These are phyloP conservation scores for Paraplagusia blochii DNA, from an alignment of 2,113 vertebrate species.

Conservation along the genomic window DNA sequence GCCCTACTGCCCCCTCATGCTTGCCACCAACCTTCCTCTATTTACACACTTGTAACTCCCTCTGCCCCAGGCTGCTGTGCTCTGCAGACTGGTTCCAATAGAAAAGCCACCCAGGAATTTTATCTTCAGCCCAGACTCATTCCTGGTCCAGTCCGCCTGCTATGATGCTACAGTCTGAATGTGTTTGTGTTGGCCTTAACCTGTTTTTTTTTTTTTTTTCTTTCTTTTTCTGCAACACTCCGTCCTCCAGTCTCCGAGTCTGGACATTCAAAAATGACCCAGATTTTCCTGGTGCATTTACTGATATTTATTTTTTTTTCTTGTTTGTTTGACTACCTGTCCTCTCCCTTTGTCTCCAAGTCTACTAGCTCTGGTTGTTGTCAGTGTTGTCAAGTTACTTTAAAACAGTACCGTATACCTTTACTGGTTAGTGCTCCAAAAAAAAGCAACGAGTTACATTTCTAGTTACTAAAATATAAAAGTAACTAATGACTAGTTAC, in stretches of 20 bases:
- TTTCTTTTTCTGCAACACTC: constrained; percentile 18
- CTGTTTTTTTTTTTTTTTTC: constrained; percentile 18
- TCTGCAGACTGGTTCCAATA: constrained; percentile 66
- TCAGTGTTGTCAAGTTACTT: too few relatives aligned
- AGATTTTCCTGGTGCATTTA: too few relatives aligned
- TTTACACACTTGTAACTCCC: constrained; percentile 27
- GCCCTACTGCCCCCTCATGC: constrained; percentile 15
- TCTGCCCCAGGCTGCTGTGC: constrained; percentile 60
- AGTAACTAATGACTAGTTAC: too few relatives aligned
- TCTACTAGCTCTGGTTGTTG: too few relatives aligned
- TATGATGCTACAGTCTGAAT: constrained; percentile 29
- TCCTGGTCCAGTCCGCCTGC: constrained; percentile 47
- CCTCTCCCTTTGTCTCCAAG: too few relatives aligned
- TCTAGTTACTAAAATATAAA: too few relatives aligned
- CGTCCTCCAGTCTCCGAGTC: constrained; percentile 3
- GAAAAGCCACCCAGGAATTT: constrained; percentile 79
- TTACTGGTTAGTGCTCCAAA: too few relatives aligned
- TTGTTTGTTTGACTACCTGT: too few relatives aligned
- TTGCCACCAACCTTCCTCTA: constrained; percentile 30
- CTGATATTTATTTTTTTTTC: too few relatives aligned
- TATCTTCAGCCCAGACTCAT: constrained; percentile 76
- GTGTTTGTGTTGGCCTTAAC: constrained; percentile 6
- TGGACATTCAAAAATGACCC: not conserved
- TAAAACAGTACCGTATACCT: too few relatives aligned
- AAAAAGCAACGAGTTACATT: too few relatives aligned